A percentile compares a stretch with the other conserved stretches of the same genome.
phyloP scores from a whole-genome alignment of 2,888 invertebrate genomes.

The Tipula helvola region DNA sequence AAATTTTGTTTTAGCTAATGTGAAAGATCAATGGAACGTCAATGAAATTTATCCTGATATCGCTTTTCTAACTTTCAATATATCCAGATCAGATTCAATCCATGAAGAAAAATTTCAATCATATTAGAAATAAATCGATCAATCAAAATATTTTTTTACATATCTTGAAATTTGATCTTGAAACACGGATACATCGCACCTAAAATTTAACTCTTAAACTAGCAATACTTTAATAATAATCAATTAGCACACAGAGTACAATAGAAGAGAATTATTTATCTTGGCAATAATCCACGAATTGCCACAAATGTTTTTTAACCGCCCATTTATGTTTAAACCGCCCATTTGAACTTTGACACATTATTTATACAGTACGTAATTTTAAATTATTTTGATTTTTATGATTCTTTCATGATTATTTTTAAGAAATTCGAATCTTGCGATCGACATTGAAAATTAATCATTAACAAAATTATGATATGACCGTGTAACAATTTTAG shows the following conservation, averaged over 20 bases:
- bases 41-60: no score
- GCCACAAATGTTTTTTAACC: not conserved
- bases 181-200: not conserved
- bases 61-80: no score
- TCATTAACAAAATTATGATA: not conserved
- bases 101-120: not conserved
- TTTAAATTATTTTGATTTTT: not conserved
- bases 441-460: not conserved
- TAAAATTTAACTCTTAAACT: not conserved
- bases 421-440: not conserved
- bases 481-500: not conserved
- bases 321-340: not conserved
- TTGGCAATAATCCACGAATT: not conserved
- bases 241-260: not conserved
- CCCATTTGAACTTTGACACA: not conserved
- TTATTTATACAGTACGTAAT: not conserved
- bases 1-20: no score
- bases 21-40: no score
- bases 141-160: not conserved
- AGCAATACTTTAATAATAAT: not conserved
- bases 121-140: not conserved
- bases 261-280: not conserved
- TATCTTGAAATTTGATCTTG: not conserved
- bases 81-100: no score
- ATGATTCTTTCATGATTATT: not conserved